Percentiles rank a stretch among this genome's conserved stretches.
Conservation (phyloP, 64 coral and sea anemone genomes). For the Acropora tenuis region DNA sequence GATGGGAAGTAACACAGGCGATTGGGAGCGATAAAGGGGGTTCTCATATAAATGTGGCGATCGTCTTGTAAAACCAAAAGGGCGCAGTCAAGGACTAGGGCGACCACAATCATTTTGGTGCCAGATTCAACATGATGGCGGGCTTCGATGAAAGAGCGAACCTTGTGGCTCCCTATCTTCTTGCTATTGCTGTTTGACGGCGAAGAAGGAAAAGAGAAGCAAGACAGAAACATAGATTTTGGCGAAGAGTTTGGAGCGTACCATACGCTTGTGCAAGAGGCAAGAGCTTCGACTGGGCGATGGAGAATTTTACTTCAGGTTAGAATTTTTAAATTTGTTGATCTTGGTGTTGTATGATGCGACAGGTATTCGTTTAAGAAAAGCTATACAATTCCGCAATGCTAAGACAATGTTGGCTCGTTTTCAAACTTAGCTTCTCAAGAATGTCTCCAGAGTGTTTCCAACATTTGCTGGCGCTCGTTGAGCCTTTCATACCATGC, state of each 20-base stretch:
- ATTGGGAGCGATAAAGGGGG: neutral
- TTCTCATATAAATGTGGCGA: neutral
- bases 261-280: neutral
- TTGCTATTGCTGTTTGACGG: neutral
- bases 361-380: neutral
- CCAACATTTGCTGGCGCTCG: neutral
- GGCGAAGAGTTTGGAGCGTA: neutral
- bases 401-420: neutral
- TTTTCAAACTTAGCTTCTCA: constrained; percentile 32
- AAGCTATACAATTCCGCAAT: neutral
- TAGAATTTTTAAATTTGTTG: neutral
- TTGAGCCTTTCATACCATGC: neutral
- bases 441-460: constrained; percentile 34
- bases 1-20: too few relatives aligned
- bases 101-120: neutral
- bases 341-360: neutral
- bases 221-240: neutral
- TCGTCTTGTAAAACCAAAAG: neutral
- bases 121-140: neutral
- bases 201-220: neutral
- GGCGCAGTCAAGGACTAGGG: neutral
- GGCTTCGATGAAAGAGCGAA: too few relatives aligned
- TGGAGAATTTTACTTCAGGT: neutral
- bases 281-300: neutral
- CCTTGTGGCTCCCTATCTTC: neutral